Conservation (phyloP, 1,140 invertebrate genomes). For the Rhizoglyphus robini region DNA sequence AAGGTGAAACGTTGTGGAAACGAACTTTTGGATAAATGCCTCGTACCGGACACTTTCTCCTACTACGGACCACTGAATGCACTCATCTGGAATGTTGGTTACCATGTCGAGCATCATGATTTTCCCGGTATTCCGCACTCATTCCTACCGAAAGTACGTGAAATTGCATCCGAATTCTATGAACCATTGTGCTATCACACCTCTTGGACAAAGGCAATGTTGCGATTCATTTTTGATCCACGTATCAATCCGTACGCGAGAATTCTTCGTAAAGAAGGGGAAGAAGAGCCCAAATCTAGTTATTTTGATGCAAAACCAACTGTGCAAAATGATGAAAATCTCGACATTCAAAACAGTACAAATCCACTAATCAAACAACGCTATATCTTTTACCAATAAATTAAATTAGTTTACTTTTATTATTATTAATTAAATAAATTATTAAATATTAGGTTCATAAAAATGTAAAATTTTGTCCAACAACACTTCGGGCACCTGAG, state of each 20-base stretch:
- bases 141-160: constrained; percentile 62
- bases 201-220: constrained; percentile 81
- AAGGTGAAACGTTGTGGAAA: not conserved
- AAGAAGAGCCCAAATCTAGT: too few species aligned
- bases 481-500: not conserved
- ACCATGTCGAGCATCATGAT: constrained; percentile 88
- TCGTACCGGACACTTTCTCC: too few species aligned
- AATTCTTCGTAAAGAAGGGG: constrained; percentile 48
- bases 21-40: constrained; percentile 68
- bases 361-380: too few species aligned
- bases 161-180: constrained; percentile 62
- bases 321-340: not conserved
- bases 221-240: constrained; percentile 89
- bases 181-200: constrained; percentile 80
- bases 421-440: too few species aligned
- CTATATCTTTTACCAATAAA: too few species aligned
- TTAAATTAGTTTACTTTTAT: too few species aligned
- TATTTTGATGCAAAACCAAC: not conserved
- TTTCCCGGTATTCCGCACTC: constrained; percentile 93
- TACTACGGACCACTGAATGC: constrained; percentile 93
- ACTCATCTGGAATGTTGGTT: constrained; percentile 98
- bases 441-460: too few species aligned
- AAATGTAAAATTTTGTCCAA: too few species aligned
- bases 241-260: constrained; percentile 89
- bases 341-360: too few species aligned